Conservation (phyloP, 2,888 invertebrate genomes). For the Steinernema scapterisci region DNA sequence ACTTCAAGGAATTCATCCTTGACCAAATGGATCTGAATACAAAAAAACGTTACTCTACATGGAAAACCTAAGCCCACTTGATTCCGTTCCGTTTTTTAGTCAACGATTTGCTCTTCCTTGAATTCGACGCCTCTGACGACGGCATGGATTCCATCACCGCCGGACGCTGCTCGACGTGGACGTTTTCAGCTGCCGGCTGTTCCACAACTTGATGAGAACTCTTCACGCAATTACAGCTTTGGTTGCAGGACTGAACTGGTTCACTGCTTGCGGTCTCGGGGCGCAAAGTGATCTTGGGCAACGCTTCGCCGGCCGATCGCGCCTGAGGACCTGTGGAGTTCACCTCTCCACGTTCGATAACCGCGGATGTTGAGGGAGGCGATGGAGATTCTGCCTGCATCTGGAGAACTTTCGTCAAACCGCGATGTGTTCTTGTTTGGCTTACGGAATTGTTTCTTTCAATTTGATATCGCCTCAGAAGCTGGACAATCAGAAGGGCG, state of each 20-base stretch:
- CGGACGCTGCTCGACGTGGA: neutral
- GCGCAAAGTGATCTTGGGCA: no score
- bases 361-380: neutral
- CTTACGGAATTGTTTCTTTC: slow-evolving; percentile 41
- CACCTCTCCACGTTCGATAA: neutral
- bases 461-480: slow-evolving; percentile 59
- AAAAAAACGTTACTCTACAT: neutral
- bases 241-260: neutral
- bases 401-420: neutral
- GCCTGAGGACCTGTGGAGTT: neutral
- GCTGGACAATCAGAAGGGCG: slow-evolving; percentile 63
- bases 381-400: neutral
- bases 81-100: slow-evolving; percentile 16
- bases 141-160: neutral
- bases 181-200: neutral
- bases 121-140: neutral
- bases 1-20: slow-evolving; percentile 7
- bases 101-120: neutral
- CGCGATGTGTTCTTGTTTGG: neutral
- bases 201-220: neutral
- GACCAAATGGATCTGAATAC: slow-evolving; percentile 12
- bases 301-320: neutral
- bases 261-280: neutral
- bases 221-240: neutral
- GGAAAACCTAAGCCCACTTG: neutral